Evolutionary conservation across 2,113 vertebrate genomes (phyloP).

Genomic region (Sylvietta virens): DNA sequence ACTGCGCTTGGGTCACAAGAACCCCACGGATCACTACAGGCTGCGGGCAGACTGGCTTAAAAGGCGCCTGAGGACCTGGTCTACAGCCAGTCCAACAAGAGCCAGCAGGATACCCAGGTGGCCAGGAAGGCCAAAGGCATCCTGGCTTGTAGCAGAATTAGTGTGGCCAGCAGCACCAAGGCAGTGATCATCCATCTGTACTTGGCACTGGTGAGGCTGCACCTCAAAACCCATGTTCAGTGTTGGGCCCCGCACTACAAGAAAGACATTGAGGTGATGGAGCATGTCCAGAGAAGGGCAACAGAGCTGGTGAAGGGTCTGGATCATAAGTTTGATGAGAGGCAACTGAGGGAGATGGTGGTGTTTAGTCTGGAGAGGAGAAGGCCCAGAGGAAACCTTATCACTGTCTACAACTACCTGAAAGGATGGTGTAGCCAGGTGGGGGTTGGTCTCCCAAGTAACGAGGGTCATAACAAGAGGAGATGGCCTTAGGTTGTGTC

Average conservation of each 20-base stretch:
- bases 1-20: not conserved
- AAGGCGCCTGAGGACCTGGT: not conserved
- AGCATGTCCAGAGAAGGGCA: not conserved
- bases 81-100: no score
- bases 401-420: not conserved
- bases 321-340: not conserved
- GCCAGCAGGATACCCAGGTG: not conserved
- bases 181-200: no score
- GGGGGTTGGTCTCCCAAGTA: not conserved
- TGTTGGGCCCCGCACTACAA: not conserved
- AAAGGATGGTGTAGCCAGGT: not conserved
- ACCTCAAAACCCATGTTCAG: accelerated
- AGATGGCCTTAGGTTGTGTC: not conserved
- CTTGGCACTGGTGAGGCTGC: accelerated
- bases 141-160: not conserved
- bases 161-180: not conserved
- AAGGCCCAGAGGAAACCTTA: not conserved
- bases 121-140: not conserved
- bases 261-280: not conserved
- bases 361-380: not conserved
- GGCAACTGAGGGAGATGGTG: not conserved
- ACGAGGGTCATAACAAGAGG: not conserved
- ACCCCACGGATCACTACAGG: not conserved
- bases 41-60: not conserved
- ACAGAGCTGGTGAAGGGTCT: not conserved